Evolutionary conservation across 2,113 vertebrate genomes (phyloP), one percentile per base, ranked within the genome.

Genomic region (Centropus unirufus): DNA sequence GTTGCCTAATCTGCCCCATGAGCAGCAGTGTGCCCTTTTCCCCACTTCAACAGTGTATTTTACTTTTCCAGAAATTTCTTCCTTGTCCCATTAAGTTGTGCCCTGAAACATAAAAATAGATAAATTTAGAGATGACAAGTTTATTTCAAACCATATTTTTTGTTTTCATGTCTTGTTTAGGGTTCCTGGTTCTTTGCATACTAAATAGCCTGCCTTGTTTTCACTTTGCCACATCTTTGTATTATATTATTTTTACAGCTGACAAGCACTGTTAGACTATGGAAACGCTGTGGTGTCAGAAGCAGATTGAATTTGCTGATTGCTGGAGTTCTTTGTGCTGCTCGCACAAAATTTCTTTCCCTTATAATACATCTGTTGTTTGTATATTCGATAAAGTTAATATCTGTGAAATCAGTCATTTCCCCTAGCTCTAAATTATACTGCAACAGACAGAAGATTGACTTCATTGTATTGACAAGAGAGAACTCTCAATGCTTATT

Each of bases 381-480:
- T 97, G 97, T 97, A 89, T 97, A 96, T 97, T 97, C 7, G 36
- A 94, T 97, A 95, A 97, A 97, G 96, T 95, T 97, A 97, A 78
- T 97, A 98, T 97, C 97, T 97, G 94, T 95, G 93, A 97, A 97
- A 98, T 97, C 97, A 98, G 97, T 94, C 97, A 97, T 97, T 97
- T 98, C 95, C 97, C 96, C 80, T 77, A 79, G 90, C 10, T 23
- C 95, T 97, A 97, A 98, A 97, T 97, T 97, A 97, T 95, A 92
- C 90, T 0, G 2, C 81, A 94, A 92, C 70, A 98, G 96, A 82
- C 87, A 95, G 95, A 95, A 97, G 97, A 98, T 95, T 97, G 97
- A 97, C 95, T 98, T 97, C 84, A 78, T 82, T 93, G 92, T 96
- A 97, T 96, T 96, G 97, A 97, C 96, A 97, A 95, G 96, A 96